A percentile compares a stretch with the other conserved stretches of the same genome.
Conservation (phyloP, 1,140 invertebrate genomes). For the Hyles euphorbiae region DNA sequence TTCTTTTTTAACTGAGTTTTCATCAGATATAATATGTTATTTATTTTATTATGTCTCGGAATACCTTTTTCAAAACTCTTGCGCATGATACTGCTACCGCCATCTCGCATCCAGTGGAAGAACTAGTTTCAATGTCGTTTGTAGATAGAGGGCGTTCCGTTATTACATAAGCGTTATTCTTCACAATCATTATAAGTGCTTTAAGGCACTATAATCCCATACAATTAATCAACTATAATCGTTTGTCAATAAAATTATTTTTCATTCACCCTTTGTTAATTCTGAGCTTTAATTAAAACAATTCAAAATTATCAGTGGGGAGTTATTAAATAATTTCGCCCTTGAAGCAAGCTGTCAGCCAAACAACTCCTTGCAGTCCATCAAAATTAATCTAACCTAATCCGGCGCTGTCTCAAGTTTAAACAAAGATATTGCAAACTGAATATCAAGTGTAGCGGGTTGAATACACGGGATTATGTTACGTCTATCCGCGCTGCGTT, state of each 20-base stretch:
- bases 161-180: too few species aligned
- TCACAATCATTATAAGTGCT: too few species aligned
- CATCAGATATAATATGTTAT: too few species aligned
- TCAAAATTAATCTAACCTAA: slow-evolving; percentile 73
- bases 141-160: too few species aligned
- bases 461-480: slow-evolving; percentile 18
- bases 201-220: too few species aligned
- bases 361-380: slow-evolving; percentile 67
- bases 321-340: slow-evolving; percentile 63
- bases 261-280: slow-evolving; percentile 40
- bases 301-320: slow-evolving; percentile 51
- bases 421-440: slow-evolving; percentile 68
- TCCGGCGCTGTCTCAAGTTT: slow-evolving; percentile 60
- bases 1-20: too few species aligned
- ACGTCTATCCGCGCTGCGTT: background rate
- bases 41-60: too few species aligned
- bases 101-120: too few species aligned
- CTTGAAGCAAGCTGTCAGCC: slow-evolving; percentile 59
- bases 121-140: too few species aligned
- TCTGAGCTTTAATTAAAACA: slow-evolving; percentile 65
- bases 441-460: slow-evolving; percentile 42
- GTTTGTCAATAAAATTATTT: slow-evolving; percentile 37
- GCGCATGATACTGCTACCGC: too few species aligned
- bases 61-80: too few species aligned
- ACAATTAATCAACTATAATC: slow-evolving; percentile 21